Conservation (phyloP, 2,888 invertebrate species). For the Mechanitis mazaeus region DNA sequence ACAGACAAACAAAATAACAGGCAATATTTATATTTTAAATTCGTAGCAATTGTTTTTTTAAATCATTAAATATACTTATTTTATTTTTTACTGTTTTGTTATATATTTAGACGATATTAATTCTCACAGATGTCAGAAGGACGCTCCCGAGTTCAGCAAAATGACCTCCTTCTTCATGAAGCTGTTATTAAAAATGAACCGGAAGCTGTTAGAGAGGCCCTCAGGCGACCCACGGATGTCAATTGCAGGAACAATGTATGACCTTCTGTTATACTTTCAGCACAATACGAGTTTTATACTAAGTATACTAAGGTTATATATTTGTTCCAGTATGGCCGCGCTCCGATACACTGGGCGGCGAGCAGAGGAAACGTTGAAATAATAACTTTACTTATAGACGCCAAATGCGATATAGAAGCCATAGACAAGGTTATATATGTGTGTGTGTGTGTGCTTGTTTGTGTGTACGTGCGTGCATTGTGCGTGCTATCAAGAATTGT, state of each 20-base stretch:
- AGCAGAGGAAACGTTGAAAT: constrained; percentile 84
- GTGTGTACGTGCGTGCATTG: background rate
- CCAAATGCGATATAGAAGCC: constrained; percentile 84
- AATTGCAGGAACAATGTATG: constrained; percentile 83
- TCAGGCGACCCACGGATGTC: constrained; percentile 81
- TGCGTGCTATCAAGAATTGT: background rate
- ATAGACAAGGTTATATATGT: constrained; percentile 78
- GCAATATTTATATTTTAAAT: no score
- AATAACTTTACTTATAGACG: constrained; percentile 82
- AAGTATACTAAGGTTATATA: background rate
- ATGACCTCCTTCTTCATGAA: constrained; percentile 82
- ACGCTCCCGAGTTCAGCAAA: constrained; percentile 77
- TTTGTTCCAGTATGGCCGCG: constrained; percentile 79
- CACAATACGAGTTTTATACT: background rate
- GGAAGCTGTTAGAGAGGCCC: constrained; percentile 79
- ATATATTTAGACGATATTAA: no score
- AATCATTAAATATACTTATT: no score
- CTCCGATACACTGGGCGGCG: constrained; percentile 86
- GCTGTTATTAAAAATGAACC: constrained; percentile 85
- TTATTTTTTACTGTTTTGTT: no score
- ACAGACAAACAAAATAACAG: no score
- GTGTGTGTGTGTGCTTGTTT: background rate
- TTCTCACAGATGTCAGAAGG: constrained; percentile 50
- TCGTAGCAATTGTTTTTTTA: no score
- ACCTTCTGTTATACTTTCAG: background rate